Evolutionary conservation across 2,113 vertebrate species (phyloP).

Genomic region (Periophthalmodon schlosseri): DNA sequence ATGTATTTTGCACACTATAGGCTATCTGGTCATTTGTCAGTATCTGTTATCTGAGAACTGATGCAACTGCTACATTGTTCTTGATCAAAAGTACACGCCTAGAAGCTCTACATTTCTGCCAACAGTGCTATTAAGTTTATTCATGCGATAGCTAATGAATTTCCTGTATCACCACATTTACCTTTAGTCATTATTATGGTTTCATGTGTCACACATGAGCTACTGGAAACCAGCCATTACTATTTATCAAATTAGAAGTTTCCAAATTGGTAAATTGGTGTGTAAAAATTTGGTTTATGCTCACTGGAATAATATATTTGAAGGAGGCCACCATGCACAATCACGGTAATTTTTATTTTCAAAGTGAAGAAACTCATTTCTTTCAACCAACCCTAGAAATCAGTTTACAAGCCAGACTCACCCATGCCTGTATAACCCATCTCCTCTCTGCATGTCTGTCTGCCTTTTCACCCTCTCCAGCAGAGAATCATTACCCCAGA

Average conservation of each 20-base stretch:
- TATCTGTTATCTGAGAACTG: too few species aligned
- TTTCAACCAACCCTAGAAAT: neutral
- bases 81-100: too few species aligned
- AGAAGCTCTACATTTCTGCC: neutral
- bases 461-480: conserved; percentile 48
- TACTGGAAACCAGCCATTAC: neutral
- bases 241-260: neutral
- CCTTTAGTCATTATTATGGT: neutral
- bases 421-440: conserved; percentile 35
- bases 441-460: conserved; percentile 39
- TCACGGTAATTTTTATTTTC: neutral
- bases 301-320: too few species aligned
- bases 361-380: neutral
- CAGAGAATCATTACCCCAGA: conserved; percentile 63
- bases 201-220: neutral
- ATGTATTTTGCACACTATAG: too few species aligned
- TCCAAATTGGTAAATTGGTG: too few species aligned
- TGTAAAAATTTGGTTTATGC: too few species aligned
- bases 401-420: neutral
- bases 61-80: too few species aligned
- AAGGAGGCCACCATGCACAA: too few species aligned
- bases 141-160: neutral
- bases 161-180: neutral
- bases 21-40: too few species aligned
- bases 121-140: neutral